These are phyloP conservation scores for Falco peregrinus DNA, from an alignment of 2,797 vertebrate genomes.

Conservation along the genomic window DNA sequence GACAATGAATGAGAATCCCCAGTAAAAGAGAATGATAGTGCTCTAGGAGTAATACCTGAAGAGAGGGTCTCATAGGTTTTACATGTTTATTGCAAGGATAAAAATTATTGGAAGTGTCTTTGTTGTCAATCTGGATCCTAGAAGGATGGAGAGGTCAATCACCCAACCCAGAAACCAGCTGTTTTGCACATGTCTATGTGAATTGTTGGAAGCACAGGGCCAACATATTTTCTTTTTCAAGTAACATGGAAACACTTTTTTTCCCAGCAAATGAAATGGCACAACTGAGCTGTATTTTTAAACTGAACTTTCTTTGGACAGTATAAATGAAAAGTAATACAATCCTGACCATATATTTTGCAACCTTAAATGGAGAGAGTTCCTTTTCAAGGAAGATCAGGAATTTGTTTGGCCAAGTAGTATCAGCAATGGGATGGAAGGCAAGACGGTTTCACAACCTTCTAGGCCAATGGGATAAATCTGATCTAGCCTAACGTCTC, in stretches of 20 bases:
- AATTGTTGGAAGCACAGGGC: neutral
- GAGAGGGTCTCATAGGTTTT: neutral
- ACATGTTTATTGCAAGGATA: neutral
- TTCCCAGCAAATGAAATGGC: neutral
- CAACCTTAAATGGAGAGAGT: neutral
- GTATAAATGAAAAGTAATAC: neutral
- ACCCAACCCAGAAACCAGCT: neutral
- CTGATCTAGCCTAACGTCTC: neutral
- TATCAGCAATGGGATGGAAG: neutral
- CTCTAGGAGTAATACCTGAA: neutral
- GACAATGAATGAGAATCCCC: neutral
- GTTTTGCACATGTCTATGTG: neutral
- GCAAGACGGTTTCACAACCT: neutral
- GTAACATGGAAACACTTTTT: neutral
- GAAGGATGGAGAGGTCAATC: neutral
- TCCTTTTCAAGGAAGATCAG: neutral
- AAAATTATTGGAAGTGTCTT: neutral
- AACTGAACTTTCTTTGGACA: neutral
- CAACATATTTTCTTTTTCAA: neutral
- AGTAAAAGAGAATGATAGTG: neutral
- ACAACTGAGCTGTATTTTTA: neutral
- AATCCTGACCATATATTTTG: neutral
- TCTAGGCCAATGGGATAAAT: neutral
- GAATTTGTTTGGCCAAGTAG: neutral
- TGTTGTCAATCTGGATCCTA: neutral